A percentile compares a stretch with the other conserved stretches of the same genome.
phyloP scores from a whole-genome alignment of 2,113 vertebrate species.

The Pterocles orientalis region DNA sequence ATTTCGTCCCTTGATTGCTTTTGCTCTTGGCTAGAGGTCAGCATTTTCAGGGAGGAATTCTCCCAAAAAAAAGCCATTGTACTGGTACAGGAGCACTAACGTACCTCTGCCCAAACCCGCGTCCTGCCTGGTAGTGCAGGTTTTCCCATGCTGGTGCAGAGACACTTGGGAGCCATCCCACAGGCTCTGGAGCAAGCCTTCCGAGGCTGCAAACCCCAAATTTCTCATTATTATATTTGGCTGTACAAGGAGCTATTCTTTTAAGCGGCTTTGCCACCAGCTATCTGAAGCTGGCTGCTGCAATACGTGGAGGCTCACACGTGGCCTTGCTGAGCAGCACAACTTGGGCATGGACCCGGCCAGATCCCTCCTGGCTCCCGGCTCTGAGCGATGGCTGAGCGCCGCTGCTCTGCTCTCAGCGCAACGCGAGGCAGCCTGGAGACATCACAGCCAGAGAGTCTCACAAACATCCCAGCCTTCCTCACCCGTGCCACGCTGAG shows the following conservation, averaged over 20 bases:
- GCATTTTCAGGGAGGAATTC: neutral
- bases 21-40: conserved; percentile 14
- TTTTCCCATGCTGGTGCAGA: neutral
- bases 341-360: accelerated
- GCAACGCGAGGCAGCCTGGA: neutral
- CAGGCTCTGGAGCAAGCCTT: neutral
- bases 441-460: neutral
- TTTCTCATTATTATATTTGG: neutral
- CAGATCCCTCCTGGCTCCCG: neutral
- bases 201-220: neutral
- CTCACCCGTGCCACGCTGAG: neutral
- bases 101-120: neutral
- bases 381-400: accelerated
- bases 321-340: neutral
- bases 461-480: neutral
- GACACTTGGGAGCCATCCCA: neutral
- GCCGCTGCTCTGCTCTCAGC: neutral
- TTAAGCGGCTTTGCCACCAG: neutral
- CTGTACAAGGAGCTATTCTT: neutral
- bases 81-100: neutral
- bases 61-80: neutral
- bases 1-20: conserved; percentile 37
- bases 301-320: accelerated
- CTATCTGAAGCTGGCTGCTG: neutral
- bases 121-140: neutral